phyloP scores from a whole-genome alignment of 1,140 invertebrate genomes.

The Coptotermes formosanus region DNA sequence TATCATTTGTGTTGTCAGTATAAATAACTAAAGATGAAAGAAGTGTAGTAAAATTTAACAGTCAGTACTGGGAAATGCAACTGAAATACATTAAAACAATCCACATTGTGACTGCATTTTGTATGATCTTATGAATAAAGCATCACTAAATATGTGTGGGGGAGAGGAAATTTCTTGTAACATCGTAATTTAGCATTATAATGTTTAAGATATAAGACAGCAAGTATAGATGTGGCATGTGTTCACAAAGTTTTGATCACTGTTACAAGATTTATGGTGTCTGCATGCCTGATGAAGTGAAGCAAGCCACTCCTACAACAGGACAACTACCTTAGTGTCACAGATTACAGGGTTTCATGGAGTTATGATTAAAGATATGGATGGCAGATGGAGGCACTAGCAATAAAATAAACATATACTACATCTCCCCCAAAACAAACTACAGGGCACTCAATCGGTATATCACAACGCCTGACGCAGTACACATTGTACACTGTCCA shows the following conservation, averaged over 20 bases:
- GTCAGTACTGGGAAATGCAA: not conserved
- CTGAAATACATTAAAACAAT: not conserved
- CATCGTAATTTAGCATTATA: not conserved
- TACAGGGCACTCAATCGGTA: too few species aligned
- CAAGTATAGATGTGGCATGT: not conserved
- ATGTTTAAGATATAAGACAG: not conserved
- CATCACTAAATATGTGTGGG: not conserved
- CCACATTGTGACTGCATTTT: not conserved
- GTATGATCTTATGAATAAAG: not conserved
- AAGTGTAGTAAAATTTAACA: not conserved
- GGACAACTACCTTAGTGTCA: too few species aligned
- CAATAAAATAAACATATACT: too few species aligned
- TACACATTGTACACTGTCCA: too few species aligned
- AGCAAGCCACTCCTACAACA: too few species aligned
- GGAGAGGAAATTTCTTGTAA: not conserved
- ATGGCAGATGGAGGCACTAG: too few species aligned
- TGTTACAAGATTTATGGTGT: too few species aligned
- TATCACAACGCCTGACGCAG: too few species aligned
- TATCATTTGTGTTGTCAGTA: not conserved
- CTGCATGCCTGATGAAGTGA: too few species aligned
- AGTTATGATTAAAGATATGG: too few species aligned
- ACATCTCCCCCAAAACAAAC: too few species aligned
- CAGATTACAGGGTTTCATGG: too few species aligned
- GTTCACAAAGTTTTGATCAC: not conserved
- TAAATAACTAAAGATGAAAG: not conserved